Percentiles rank a stretch among this genome's conserved stretches.
Evolutionary conservation across 1,140 invertebrate species (phyloP).

Genomic region (Paraescarpia echinospica): DNA sequence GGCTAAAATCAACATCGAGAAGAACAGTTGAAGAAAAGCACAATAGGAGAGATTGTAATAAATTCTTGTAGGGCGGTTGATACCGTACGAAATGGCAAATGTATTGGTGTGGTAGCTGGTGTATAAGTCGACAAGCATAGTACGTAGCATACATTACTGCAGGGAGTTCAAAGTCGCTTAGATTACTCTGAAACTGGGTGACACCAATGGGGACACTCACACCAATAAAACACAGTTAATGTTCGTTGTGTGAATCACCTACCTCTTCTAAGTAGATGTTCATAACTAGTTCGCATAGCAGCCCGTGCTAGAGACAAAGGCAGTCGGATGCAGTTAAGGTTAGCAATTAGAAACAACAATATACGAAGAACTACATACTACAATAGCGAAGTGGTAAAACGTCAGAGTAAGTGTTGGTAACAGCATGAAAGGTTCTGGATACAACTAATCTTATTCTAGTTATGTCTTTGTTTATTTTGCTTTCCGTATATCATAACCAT

Average conservation of each 20-base stretch:
- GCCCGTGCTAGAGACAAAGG: not conserved
- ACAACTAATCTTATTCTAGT: not conserved
- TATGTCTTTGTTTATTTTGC: not conserved
- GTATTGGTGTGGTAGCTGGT: not conserved
- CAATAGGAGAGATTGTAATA: not conserved
- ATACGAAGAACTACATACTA: not conserved
- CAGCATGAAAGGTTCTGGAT: not conserved
- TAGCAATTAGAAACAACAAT: not conserved
- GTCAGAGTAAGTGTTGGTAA: not conserved
- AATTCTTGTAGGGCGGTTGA: not conserved
- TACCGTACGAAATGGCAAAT: not conserved
- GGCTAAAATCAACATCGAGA: not conserved
- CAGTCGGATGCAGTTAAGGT: not conserved
- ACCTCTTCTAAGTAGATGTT: constrained; percentile 1
- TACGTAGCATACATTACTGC: not conserved
- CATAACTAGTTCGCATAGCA: not conserved
- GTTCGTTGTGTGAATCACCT: not conserved
- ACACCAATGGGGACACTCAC: not conserved
- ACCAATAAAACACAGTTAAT: not conserved
- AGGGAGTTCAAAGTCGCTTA: not conserved
- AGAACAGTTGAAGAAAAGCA: not conserved
- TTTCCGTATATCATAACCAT: not conserved
- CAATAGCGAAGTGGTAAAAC: not conserved
- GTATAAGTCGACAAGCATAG: not conserved
- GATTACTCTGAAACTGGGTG: not conserved